Evolutionary conservation across 2,888 invertebrate species (phyloP), one percentile per base, ranked within the genome.

Genomic region (Diadegma fenestrale): DNA sequence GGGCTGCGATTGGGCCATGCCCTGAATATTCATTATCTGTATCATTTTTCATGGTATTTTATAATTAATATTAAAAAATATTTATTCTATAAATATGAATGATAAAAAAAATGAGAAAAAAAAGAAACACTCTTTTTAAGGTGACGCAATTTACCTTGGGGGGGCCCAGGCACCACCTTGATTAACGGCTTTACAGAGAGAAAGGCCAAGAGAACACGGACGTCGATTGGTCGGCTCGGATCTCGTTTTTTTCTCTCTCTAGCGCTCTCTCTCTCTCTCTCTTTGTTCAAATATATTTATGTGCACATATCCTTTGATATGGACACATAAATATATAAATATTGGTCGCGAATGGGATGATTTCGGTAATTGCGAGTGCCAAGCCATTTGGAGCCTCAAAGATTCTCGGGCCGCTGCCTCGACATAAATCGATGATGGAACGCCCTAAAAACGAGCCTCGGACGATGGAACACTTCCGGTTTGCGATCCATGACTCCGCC

Each of bases 101-200:
- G 22, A 54, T 88, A 91, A 75, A 86, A 76, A 92, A 93, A 92
- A 93, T 91, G 92, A 90, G 89, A 76, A 82, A 71, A 93, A 93
- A 92, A 93, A 91, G 93, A 91, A 93, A 94, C 94, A 94, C 94
- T 94, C 94, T 93, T 91, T 54, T 93, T 94, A 94, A 94, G 94
- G 94, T 93, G 94, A 94, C 93, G 93, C 94, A 94, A 54, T 93
- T 94, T 94, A 94, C 94, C 94, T 94, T 94, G 92, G 93, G 94
- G 69, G 93, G 94, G 94, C 94, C 94, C 94, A 93, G 93, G 93
- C 93, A 93, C 93, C 93, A 93, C 93, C 94, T 93, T 93, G 92
- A 91, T 91, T 93, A 92, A 93, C 93, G 90, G 91, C 37, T 37
- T 37, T 37, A 92, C 91, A 93, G 92, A 93, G 93, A 92, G 91